Evolutionary conservation across 53 echinoderm and acorn worm species (phyloP).

Genomic region (Antedon mediterranea): DNA sequence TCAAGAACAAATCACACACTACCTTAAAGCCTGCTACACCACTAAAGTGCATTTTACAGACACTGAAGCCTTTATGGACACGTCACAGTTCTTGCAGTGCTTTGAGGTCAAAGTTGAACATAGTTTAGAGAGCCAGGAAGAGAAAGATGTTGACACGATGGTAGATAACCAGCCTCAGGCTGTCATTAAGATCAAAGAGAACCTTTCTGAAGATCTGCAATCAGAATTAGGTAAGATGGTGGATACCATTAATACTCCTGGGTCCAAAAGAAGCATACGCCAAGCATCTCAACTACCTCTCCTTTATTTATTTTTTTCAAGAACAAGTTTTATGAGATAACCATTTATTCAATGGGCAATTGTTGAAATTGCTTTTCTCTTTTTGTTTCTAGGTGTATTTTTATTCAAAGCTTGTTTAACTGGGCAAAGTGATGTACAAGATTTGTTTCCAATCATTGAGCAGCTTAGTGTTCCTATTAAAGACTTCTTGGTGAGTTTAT

Average conservation of each 20-base stretch:
- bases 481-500: constrained; percentile 1
- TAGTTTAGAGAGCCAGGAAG: constrained; percentile 21
- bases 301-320: no score
- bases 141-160: constrained; percentile 6
- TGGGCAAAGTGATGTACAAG: constrained; percentile 38
- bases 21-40: constrained; percentile 30
- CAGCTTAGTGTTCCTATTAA: background rate
- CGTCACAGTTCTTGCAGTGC: constrained; percentile 71
- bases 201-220: constrained; percentile 60
- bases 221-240: constrained; percentile 54
- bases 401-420: constrained; percentile 56
- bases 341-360: no score
- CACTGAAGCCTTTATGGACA: constrained; percentile 49
- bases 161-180: constrained; percentile 44
- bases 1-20: constrained; percentile 33
- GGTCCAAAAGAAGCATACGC: no score
- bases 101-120: constrained; percentile 47
- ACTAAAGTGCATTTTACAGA: constrained; percentile 69
- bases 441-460: constrained; percentile 36
- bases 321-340: no score
- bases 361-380: no score
- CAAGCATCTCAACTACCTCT: no score
- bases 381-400: constrained; percentile 45
- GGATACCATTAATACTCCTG: no score
- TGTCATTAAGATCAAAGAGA: constrained; percentile 45